Evolutionary conservation across 2,888 invertebrate species (phyloP), one percentile per base, ranked within the genome.

Genomic region (Drosophila atripex): DNA sequence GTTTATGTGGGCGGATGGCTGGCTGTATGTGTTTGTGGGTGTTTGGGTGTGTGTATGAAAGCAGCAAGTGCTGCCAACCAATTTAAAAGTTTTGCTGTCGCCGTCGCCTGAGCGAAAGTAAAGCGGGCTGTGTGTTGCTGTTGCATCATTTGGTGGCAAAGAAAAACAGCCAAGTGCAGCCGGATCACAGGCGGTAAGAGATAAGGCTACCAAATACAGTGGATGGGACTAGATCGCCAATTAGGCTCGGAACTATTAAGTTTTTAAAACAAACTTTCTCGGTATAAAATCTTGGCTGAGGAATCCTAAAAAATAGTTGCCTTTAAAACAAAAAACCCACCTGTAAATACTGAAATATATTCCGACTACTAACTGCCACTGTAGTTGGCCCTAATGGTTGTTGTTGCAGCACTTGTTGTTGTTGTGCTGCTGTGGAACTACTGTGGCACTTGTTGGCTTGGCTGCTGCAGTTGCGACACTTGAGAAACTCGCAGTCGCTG

Each of bases 81-180:
- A 84, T 88, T 86, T 79, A 86, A 84, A 87, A 78, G 85, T 87
- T 84, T 83, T 70, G 73, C 80, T 75, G 75, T 73, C 80, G 71
- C 69, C 64, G 76, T 76, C 64, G 76, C 66, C 64, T 51, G 71
- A 80, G 78, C 78, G 82, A 82, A 86, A 82, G 87, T 86, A 80
- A 80, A 76, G 85, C 80, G 73, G 60, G 69, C 66, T 61, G 65
- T 64, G 54, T 51, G 70, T 72, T 70, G 35, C 56, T 80, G 75
- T 75, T 80, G 69, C 65, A 73, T 77, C 85, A 78, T 70, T 61
- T 79, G 77, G 68, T 66, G 72, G 65, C 76, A 71, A 76, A 76
- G 71, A 78, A 84, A 80, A 72, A 80, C 87, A 80, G 23, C 59
- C 68, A 71, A 77, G 74, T 65, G 76, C 72, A 63, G 69, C 28